Evolutionary conservation across 2,888 invertebrate species (phyloP).

Genomic region (Cheilosia vulpina): DNA sequence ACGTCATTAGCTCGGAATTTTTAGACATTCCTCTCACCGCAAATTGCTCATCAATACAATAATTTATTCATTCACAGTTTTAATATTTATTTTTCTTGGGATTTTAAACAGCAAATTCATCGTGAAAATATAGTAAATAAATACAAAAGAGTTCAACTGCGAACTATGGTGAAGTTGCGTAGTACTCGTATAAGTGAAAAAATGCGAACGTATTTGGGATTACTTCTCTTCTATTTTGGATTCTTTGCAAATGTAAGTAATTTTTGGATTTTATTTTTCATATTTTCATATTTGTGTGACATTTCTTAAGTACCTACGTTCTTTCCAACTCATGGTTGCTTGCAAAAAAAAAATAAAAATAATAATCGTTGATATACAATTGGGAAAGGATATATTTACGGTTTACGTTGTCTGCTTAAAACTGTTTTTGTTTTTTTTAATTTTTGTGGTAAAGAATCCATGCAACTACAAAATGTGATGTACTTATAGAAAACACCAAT

Average conservation of each 20-base stretch:
- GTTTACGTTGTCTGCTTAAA: neutral
- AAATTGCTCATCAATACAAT: conserved; percentile 31
- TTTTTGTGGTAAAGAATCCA: too few relatives aligned
- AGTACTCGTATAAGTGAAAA: conserved; percentile 3
- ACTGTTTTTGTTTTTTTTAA: too few relatives aligned
- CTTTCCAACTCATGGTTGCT: too few relatives aligned
- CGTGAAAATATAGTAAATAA: neutral
- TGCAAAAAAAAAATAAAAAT: too few relatives aligned
- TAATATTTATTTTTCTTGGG: neutral
- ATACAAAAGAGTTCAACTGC: conserved; percentile 51
- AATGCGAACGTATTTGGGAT: conserved; percentile 52
- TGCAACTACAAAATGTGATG: too few relatives aligned
- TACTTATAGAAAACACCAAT: too few relatives aligned
- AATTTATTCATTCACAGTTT: conserved; percentile 33
- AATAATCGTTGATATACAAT: too few relatives aligned
- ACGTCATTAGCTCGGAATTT: conserved; percentile 7
- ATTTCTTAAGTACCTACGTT: neutral
- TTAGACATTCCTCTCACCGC: neutral
- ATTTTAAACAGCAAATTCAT: conserved; percentile 8
- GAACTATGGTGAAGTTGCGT: conserved; percentile 29
- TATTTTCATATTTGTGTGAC: neutral
- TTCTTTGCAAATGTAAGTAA: conserved; percentile 55
- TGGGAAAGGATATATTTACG: neutral
- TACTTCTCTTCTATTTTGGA: conserved; percentile 60
- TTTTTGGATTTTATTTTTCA: conserved; percentile 2